These are phyloP conservation scores for Hyla sarda DNA, from an alignment of 2,113 vertebrate genomes.

Conservation along the genomic window DNA sequence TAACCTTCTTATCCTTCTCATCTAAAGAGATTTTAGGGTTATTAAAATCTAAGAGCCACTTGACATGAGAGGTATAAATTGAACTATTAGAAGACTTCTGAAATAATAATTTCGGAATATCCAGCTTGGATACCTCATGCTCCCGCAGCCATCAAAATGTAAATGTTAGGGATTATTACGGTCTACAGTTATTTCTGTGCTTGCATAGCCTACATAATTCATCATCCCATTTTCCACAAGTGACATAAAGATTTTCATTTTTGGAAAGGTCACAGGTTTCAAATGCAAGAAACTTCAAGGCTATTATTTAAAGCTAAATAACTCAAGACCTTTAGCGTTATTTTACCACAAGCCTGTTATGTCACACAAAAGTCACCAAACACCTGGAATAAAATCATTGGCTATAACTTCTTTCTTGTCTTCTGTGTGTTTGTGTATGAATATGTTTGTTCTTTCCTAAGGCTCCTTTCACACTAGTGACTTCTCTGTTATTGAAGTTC, in stretches of 20 bases:
- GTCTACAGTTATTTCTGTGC: background rate
- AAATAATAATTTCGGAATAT: background rate
- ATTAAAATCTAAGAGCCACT: too few relatives aligned
- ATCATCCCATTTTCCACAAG: background rate
- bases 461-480: too few relatives aligned
- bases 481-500: too few relatives aligned
- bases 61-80: background rate
- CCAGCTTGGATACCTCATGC: background rate
- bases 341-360: background rate
- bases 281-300: background rate
- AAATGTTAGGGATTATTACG: slow-evolving; percentile 4
- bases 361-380: background rate
- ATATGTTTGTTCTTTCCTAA: background rate
- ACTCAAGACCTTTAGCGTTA: background rate
- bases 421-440: background rate
- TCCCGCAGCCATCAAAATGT: background rate
- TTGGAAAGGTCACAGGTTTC: slow-evolving; percentile 17
- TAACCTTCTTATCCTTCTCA: too few relatives aligned
- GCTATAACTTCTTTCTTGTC: background rate
- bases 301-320: background rate
- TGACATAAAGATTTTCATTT: slow-evolving; percentile 8
- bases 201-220: background rate
- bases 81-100: background rate
- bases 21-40: too few relatives aligned
- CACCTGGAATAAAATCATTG: background rate